Percentiles rank a stretch among this genome's conserved stretches.
Conservation (phyloP, 1,140 invertebrate species). For the Onthophagus taurus region DNA sequence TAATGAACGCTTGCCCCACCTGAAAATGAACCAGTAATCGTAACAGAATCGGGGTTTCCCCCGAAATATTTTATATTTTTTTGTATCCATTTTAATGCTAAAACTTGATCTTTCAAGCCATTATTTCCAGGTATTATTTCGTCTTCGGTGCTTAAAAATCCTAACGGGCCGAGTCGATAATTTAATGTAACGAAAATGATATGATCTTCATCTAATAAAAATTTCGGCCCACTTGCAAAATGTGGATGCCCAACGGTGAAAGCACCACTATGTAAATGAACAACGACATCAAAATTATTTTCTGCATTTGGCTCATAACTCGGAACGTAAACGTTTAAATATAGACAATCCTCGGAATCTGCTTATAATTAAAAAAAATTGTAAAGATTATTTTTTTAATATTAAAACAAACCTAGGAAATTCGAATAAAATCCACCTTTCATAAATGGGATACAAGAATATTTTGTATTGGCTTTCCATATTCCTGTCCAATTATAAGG, state of each 20-base stretch:
- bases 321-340: constrained; percentile 17
- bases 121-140: constrained; percentile 39
- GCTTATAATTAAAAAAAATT: not conserved
- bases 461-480: constrained; percentile 1
- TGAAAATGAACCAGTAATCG: constrained; percentile 33
- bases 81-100: constrained; percentile 47
- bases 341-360: constrained; percentile 16
- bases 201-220: constrained; percentile 48
- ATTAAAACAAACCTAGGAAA: not conserved
- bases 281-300: constrained; percentile 39
- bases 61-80: constrained; percentile 49
- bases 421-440: not conserved
- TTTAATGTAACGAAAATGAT: constrained; percentile 52
- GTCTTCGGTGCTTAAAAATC: constrained; percentile 25
- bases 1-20: constrained; percentile 46
- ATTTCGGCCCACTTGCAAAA: constrained; percentile 34
- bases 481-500: constrained; percentile 3
- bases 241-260: constrained; percentile 42
- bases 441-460: not conserved
- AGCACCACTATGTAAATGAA: constrained; percentile 48
- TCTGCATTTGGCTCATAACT: constrained; percentile 27
- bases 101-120: constrained; percentile 50
- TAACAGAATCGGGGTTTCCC: constrained; percentile 46
- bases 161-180: constrained; percentile 46
- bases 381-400: not conserved